Base-by-base conservation (phyloP, 35 echinoderm and acorn worm genomes). In the Lytechinus pictus region DNA sequence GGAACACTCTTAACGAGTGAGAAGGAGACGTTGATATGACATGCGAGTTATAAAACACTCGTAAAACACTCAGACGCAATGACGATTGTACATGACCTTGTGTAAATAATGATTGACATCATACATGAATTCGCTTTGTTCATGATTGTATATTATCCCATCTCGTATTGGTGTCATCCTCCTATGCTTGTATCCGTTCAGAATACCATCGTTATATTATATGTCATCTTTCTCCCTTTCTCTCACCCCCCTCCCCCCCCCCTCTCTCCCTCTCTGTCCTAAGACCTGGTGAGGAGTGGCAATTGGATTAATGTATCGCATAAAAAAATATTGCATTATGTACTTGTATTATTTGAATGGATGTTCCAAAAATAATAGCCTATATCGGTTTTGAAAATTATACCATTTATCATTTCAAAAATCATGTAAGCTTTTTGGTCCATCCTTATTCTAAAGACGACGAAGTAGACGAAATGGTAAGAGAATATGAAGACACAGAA, bases 61-160 rank as follows among this genome's bases (percentile, higher is more conserved):
- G 88, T 90, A 90, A 90, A 90, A 90, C 88, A 90, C 88, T 90
- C 88, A 90, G 88, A 90, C 88, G 12, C 88, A 54, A 54, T 54
- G 88, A 54, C 29, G 28, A 52, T 90, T 90, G 29, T 19, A 90
- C 88, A 52, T 90, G 88, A 90, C 88, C 88, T 54, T 54, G 88
- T 90, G 88, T 90, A 90, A 90, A 90, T 54, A 90, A 90, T 90
- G 88, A 90, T 90, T 90, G 88, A 90, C 88, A 54, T 44, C 88
- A 52, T 54, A 90, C 88, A 90, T 44, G 88, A 90, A 90, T 90
- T 90, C 52, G 66, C 66, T 79, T 79, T 79, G 66, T 79, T 79
- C 66, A 6, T 79, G 16, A 79, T 79, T 79, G 66, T 79, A 79
- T 79, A 79, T 79, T 7, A 24, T 79, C 66, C 8, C n/a, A 7